Conservation (phyloP, 2,797 vertebrate species). For the Gadopsis bispinosus region DNA sequence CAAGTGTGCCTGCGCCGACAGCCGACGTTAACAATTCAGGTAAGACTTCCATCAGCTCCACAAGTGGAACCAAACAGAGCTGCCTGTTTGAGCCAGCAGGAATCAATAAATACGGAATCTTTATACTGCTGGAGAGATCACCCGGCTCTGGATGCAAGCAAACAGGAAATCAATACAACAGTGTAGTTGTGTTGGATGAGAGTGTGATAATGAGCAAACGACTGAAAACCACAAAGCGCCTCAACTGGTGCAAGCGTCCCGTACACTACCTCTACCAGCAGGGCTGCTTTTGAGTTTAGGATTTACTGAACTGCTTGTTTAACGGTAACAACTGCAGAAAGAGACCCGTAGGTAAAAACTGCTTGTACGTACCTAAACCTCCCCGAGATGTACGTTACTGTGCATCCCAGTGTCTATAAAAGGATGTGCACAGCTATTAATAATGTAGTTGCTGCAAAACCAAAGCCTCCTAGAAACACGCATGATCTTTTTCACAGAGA, state of each 20-base stretch:
- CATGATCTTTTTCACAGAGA: neutral
- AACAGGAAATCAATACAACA: conserved; percentile 44
- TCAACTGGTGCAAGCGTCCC: neutral
- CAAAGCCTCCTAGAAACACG: neutral
- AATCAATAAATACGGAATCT: conserved; percentile 64
- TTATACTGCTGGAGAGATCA: conserved; percentile 48
- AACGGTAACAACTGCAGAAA: neutral
- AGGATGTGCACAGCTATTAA: neutral
- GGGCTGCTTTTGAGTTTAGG: neutral
- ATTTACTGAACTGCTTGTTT: neutral
- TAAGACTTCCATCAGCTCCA: conserved; percentile 28
- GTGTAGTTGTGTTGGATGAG: conserved; percentile 32
- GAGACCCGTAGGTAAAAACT: neutral
- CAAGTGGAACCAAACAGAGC: conserved; percentile 43
- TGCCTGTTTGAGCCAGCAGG: neutral
- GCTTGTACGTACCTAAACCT: neutral
- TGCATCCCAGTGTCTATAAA: conserved; percentile 19
- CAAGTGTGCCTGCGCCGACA: conserved; percentile 15
- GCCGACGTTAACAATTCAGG: conserved; percentile 18
- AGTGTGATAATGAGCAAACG: conserved; percentile 23
- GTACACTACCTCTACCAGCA: neutral
- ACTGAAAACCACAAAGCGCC: conserved; percentile 10
- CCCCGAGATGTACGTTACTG: neutral
- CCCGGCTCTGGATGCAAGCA: conserved; percentile 44
- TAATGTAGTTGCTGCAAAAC: neutral